A percentile compares a stretch with the other conserved stretches of the same genome.
Evolutionary conservation across 1,140 invertebrate genomes (phyloP).

Genomic region (Sycophila sp.): DNA sequence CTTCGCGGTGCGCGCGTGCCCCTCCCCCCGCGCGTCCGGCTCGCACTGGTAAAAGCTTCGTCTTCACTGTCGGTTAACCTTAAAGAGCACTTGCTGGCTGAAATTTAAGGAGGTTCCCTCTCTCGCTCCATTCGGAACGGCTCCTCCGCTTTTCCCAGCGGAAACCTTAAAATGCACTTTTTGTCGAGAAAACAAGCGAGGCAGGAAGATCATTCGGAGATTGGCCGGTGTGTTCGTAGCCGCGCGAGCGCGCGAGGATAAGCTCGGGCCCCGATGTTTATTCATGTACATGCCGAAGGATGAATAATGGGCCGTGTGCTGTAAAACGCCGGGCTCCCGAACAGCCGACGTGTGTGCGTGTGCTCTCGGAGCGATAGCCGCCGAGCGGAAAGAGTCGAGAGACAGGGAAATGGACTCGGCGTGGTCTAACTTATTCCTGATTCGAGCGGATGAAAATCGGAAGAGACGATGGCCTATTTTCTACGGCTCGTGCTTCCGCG

Average conservation of each 20-base stretch:
- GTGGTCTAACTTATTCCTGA: not conserved
- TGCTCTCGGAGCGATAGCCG: not conserved
- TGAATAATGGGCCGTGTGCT: conserved; percentile 31
- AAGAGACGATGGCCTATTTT: not conserved
- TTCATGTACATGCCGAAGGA: conserved; percentile 38
- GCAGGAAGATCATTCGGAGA: conserved; percentile 33
- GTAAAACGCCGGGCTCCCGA: not conserved
- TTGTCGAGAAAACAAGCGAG: not conserved
- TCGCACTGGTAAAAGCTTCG: conserved; percentile 8
- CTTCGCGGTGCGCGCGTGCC: no score
- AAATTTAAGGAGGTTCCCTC: conserved; percentile 7
- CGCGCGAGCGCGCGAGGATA: not conserved
- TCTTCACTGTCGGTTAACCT: conserved; percentile 17
- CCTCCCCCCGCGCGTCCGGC: not conserved
- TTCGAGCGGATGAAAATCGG: not conserved
- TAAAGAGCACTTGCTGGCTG: conserved; percentile 20
- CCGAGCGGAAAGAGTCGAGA: not conserved
- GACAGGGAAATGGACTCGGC: not conserved
- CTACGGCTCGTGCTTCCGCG: not conserved
- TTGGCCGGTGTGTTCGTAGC: no score
- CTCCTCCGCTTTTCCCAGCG: conserved; percentile 8
- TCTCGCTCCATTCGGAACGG: not conserved
- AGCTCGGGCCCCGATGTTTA: conserved; percentile 19
- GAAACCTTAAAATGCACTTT: conserved; percentile 33
- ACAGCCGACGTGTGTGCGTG: not conserved